Percentiles rank a stretch among this genome's conserved stretches.
These are phyloP conservation scores for Spodoptera littoralis DNA, from an alignment of 2,888 invertebrate species.

Conservation along the genomic window DNA sequence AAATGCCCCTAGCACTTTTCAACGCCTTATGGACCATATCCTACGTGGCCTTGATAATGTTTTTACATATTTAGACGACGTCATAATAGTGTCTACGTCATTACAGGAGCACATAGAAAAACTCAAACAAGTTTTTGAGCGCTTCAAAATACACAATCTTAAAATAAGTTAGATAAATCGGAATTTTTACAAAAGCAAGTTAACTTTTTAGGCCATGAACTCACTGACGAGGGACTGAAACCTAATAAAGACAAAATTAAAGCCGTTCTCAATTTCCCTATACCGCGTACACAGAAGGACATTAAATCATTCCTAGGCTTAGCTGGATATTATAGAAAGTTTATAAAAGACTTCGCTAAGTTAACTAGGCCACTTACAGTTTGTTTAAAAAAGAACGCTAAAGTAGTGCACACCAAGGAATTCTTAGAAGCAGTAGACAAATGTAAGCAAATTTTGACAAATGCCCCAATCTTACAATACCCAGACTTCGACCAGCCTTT, in stretches of 20 bases:
- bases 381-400: slow-evolving; percentile 1
- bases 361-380: slow-evolving; percentile 5
- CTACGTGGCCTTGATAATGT: slow-evolving; percentile 4
- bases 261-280: slow-evolving; percentile 1
- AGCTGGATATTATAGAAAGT: slow-evolving; percentile 5
- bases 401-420: no score
- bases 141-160: not conserved
- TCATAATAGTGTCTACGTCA: slow-evolving; percentile 1
- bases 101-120: slow-evolving; percentile 1
- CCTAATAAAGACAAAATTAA: slow-evolving; percentile 12
- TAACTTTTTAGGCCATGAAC: slow-evolving; percentile 4
- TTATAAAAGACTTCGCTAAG: slow-evolving; percentile 9
- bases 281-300: not conserved
- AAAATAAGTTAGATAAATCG: slow-evolving; percentile 13
- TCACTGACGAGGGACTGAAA: slow-evolving; percentile 6
- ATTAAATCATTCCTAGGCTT: slow-evolving; percentile 4
- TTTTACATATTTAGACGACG: slow-evolving; percentile 4
- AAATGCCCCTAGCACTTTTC: slow-evolving; percentile 16
- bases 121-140: slow-evolving; percentile 2
- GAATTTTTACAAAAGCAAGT: slow-evolving; percentile 14
- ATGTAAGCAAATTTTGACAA: no score
- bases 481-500: no score
- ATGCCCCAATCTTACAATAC: no score
- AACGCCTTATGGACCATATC: not conserved
- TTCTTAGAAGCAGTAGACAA: no score